Percentiles rank a stretch among this genome's conserved stretches.
Evolutionary conservation across 2,797 vertebrate genomes (phyloP).

Genomic region (Neosilurus hyrtlii): DNA sequence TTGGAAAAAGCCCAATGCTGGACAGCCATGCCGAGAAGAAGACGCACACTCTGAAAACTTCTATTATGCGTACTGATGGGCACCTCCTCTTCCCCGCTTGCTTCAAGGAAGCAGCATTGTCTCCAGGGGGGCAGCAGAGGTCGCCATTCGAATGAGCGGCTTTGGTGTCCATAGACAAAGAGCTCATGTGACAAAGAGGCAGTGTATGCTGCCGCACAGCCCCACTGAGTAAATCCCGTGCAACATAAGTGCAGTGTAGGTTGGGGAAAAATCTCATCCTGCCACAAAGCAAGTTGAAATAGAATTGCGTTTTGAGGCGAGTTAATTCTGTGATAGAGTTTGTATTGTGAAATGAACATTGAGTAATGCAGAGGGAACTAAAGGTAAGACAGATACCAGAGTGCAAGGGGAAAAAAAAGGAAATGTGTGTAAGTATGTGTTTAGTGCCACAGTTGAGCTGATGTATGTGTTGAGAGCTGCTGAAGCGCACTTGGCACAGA

Average conservation of each 20-base stretch:
- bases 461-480: slow-evolving; percentile 31
- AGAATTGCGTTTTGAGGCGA: slow-evolving; percentile 35
- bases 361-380: not conserved
- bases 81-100: slow-evolving; percentile 59
- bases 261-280: slow-evolving; percentile 36
- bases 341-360: slow-evolving; percentile 24
- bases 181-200: slow-evolving; percentile 59
- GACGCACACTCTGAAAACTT: slow-evolving; percentile 68
- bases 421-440: slow-evolving; percentile 11
- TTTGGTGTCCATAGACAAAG: slow-evolving; percentile 66
- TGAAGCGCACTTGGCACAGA: slow-evolving; percentile 42
- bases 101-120: slow-evolving; percentile 67
- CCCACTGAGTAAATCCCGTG: slow-evolving; percentile 67
- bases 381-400: not conserved
- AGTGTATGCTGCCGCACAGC: slow-evolving; percentile 54
- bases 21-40: slow-evolving; percentile 20
- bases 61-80: slow-evolving; percentile 66
- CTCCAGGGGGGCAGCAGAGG: slow-evolving; percentile 76
- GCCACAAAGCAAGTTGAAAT: slow-evolving; percentile 32
- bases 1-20: slow-evolving; percentile 34
- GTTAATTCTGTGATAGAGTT: slow-evolving; percentile 36
- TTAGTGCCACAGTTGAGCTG: slow-evolving; percentile 29
- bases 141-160: slow-evolving; percentile 69
- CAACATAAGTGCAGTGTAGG: slow-evolving; percentile 67
- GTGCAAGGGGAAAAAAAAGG: not conserved